Base-by-base conservation (phyloP, 1,140 invertebrate genomes). In the Spodoptera frugiperda region DNA sequence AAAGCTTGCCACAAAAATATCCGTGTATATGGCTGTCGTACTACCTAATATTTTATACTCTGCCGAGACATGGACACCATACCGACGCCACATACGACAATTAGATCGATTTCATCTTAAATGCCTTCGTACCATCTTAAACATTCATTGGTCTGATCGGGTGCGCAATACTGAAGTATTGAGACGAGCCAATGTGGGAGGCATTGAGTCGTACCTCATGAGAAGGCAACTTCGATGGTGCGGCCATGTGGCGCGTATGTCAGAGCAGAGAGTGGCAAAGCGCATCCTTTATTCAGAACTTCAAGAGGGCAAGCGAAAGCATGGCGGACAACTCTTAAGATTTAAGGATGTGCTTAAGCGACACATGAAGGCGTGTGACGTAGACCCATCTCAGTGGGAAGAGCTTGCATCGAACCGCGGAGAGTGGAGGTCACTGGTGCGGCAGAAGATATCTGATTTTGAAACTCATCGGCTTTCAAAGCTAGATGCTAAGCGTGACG, bases 91-190 rank as follows among this genome's bases (percentile, higher is more conserved):
- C 54, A 10, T 55, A 3, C 10, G 11, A 25, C 10, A 12, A 12
- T 25, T 55, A 1, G 61, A 65, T 44, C 39, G 44, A 46, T 65
- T 65, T 39, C 61, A 65, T 15, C n/a, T 65, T 6, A 46, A 65
- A 48, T 48, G 39, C 39, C 39, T 33, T 30, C 55, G 55, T n/a
- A 30, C 6, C 0, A 59, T 59, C n/a, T 25, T 59, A 25, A 19
- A 59, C 5, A 54, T 21, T 17, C 51, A 17, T 15, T 21, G 51
- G 51, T 55, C 10, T 55, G 19, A 55, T 25, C 54, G 54, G 2
- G 21, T 55, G 61, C 68, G 12, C 12, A 65, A 48, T 65, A 65
- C 39, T 2, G 17, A 65, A 65, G 44, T 65, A 19, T 12, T 65
- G 17, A 46, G 39, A 65, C 33, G 39, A 10, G 61, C 61, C n/a